Conservation (phyloP, 2,797 vertebrate genomes). For the Oreonectes daqikongensis region DNA sequence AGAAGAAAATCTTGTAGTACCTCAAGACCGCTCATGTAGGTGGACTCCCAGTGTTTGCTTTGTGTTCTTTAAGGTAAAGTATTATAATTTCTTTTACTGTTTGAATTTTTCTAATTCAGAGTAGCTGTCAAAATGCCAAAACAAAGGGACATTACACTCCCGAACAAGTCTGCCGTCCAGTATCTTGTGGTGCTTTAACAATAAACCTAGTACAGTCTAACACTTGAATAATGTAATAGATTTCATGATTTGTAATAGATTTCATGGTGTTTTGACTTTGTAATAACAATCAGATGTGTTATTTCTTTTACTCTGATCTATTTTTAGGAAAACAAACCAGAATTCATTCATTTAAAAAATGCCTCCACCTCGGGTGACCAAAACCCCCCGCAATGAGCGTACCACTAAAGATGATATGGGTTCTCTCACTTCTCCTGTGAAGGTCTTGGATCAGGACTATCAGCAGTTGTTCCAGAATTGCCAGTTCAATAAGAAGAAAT, state of each 20-base stretch:
- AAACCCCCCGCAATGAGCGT: constrained; percentile 62
- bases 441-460: constrained; percentile 69
- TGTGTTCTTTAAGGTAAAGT: constrained; percentile 1
- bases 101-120: neutral
- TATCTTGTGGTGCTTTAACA: neutral
- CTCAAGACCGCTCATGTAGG: neutral
- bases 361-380: constrained; percentile 62
- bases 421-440: constrained; percentile 59
- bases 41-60: neutral
- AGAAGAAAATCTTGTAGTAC: neutral
- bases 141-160: neutral
- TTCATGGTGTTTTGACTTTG: too few relatives aligned
- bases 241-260: neutral
- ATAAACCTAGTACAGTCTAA: neutral
- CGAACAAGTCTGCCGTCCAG: neutral
- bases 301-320: too few relatives aligned
- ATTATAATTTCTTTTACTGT: neutral
- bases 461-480: constrained; percentile 62
- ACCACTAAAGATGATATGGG: constrained; percentile 56
- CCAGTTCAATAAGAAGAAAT: constrained; percentile 37
- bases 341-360: too few relatives aligned
- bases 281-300: too few relatives aligned
- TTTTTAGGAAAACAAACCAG: too few relatives aligned
- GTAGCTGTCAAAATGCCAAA: neutral
- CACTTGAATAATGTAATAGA: too few relatives aligned